Percentiles rank a stretch among this genome's conserved stretches.
Evolutionary conservation across 1,140 invertebrate genomes (phyloP).

Genomic region (Drosophila saltans): DNA sequence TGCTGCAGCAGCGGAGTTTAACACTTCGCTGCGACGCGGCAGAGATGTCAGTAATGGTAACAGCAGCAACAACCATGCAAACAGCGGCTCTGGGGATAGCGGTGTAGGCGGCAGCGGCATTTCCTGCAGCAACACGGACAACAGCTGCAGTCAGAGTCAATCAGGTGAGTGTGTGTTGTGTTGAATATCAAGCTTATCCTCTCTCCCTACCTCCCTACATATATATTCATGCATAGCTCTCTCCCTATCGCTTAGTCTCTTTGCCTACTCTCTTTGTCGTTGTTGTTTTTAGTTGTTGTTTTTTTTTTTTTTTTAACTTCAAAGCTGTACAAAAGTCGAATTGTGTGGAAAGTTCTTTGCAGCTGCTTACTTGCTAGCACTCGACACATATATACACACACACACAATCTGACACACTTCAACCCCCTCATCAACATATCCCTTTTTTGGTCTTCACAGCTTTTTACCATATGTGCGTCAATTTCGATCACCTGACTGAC

Average conservation of each 20-base stretch:
- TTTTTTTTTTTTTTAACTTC: constrained; percentile 12
- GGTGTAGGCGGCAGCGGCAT: constrained; percentile 66
- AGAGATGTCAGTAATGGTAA: constrained; percentile 35
- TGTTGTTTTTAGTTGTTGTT: not conserved
- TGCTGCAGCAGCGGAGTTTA: constrained; percentile 29
- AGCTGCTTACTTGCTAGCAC: constrained; percentile 29
- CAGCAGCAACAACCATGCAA: constrained; percentile 48
- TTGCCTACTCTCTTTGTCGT: constrained; percentile 10
- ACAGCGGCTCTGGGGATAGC: constrained; percentile 64
- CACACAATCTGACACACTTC: constrained; percentile 22
- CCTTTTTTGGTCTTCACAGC: constrained; percentile 37
- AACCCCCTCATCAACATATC: constrained; percentile 26
- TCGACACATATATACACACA: constrained; percentile 20
- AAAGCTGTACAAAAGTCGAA: constrained; percentile 30
- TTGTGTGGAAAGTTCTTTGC: constrained; percentile 45
- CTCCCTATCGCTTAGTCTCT: constrained; percentile 8
- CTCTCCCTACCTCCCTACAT: constrained; percentile 9
- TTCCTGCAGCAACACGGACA: constrained; percentile 75
- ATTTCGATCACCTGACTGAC: constrained; percentile 21
- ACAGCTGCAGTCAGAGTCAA: constrained; percentile 77
- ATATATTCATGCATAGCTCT: too few relatives aligned
- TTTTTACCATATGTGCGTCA: constrained; percentile 5
- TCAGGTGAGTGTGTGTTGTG: constrained; percentile 64
- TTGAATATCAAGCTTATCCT: constrained; percentile 26
- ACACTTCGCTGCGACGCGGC: constrained; percentile 32